Evolutionary conservation across 2,888 invertebrate genomes (phyloP).

Genomic region (Xylocampa areola): DNA sequence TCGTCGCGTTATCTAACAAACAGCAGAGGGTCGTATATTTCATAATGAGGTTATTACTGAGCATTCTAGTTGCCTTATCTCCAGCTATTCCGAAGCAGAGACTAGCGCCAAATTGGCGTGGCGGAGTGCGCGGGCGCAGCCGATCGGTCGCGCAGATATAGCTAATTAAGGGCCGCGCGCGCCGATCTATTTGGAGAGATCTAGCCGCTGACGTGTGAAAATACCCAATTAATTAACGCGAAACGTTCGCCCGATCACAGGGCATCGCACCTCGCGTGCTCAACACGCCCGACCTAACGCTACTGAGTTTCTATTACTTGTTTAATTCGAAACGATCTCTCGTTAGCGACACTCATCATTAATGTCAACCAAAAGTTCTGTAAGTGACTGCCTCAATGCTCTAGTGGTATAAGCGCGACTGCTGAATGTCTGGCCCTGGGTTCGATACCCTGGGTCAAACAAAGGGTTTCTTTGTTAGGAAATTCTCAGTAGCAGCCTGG

Average conservation of each 20-base stretch:
- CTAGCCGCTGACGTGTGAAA: constrained; percentile 89
- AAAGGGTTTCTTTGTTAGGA: too few species aligned
- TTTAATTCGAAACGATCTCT: constrained; percentile 71
- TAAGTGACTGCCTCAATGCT: too few species aligned
- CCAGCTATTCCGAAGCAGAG: constrained; percentile 78
- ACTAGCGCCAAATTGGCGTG: constrained; percentile 88
- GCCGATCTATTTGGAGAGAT: constrained; percentile 89
- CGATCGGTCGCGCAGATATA: constrained; percentile 84
- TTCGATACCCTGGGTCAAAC: too few species aligned
- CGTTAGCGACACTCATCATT: constrained; percentile 51
- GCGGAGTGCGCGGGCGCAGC: constrained; percentile 84
- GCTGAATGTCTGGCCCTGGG: too few species aligned
- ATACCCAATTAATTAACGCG: constrained; percentile 90
- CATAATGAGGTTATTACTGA: constrained; percentile 89
- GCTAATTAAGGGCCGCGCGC: constrained; percentile 87
- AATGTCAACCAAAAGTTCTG: constrained; percentile 17
- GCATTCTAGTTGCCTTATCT: constrained; percentile 85
- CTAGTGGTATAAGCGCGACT: too few species aligned
- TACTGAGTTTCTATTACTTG: constrained; percentile 71
- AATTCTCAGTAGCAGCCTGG: too few species aligned
- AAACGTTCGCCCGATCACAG: constrained; percentile 77
- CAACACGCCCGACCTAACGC: constrained; percentile 70
- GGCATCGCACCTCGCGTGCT: constrained; percentile 84
- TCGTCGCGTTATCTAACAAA: constrained; percentile 77
- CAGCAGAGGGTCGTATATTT: constrained; percentile 81